phyloP scores from a whole-genome alignment of 2,113 vertebrate species.

The Australoheros scitulus region DNA sequence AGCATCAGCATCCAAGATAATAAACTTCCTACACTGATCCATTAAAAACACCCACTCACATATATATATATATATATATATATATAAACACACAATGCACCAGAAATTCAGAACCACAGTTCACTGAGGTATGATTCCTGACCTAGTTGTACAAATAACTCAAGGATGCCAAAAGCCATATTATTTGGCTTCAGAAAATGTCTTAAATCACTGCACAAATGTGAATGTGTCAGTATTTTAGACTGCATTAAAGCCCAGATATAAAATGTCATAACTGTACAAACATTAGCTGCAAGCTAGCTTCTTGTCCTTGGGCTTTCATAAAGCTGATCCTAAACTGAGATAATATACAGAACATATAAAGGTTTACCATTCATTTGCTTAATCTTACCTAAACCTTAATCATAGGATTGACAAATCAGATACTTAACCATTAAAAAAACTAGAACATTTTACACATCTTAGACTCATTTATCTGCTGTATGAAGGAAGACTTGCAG shows the following conservation, averaged over 20 bases:
- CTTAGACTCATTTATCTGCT: not conserved
- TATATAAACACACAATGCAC: not conserved
- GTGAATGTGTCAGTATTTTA: not conserved
- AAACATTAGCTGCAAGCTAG: not conserved
- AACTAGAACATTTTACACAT: not conserved
- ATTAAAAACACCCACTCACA: constrained; percentile 47
- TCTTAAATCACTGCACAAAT: not conserved
- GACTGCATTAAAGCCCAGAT: not conserved
- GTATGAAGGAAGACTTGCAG: not conserved
- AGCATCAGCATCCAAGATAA: constrained; percentile 31
- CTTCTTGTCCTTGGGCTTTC: not conserved
- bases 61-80: not conserved
- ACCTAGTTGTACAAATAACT: constrained; percentile 15
- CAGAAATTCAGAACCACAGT: not conserved
- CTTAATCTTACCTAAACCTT: not conserved
- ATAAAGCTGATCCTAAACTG: not conserved
- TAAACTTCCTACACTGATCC: constrained; percentile 34
- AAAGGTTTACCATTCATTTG: not conserved
- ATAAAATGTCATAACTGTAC: not conserved
- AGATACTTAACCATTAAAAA: not conserved
- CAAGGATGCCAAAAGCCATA: not conserved
- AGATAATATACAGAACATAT: not conserved
- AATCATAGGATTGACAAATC: not conserved
- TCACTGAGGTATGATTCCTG: constrained; percentile 10
- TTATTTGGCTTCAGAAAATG: not conserved